Base-by-base conservation (phyloP, 2,888 invertebrate genomes). In the Eutolmus rufibarbis region DNA sequence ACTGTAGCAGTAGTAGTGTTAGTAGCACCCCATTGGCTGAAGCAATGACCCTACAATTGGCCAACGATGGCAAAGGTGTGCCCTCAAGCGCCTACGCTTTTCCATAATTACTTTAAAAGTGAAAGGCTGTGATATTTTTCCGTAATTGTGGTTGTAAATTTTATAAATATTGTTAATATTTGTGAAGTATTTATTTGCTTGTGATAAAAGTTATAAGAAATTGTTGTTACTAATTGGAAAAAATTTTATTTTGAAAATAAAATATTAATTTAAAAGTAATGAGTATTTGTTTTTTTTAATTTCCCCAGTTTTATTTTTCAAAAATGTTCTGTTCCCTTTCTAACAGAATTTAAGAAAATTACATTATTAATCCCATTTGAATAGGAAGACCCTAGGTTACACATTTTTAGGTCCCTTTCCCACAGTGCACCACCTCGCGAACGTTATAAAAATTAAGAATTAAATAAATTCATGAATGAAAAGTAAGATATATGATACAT, bases 1-100 rank as follows among this genome's bases (percentile, higher is more conserved):
- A 82, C 16, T 82, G 82, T 23, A 82, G 82, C 82, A 82, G 82
- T 57, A 82, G 82, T 57, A 82, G 82, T 19, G 9, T 37, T 82
- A 51, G 43, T 82, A 16, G 51, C 28, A 37, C 82, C 28, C 82
- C 82, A n/a, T 19, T 82, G 16, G 37, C 31, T 82, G 31, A 66
- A 66, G 66, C 66, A 66, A 66, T 66, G 66, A 66, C 66, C 19
- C 7, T 66, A 19, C 66, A 82, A n/a, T 34, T 82, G 19, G 19
- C 19, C 9, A 37, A 19, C n/a, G 37, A 82, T 8, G 82, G 82
- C 19, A 82, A 37, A 19, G 23, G 31, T 14, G 82, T 82, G 9
- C 82, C 82, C 9, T 28, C 34, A n/a, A 82, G 82, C 19, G 82
- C 82, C 19, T 82, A 82, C 57, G 56, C 57, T 14, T 57, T 82